Percentiles rank a stretch among this genome's conserved stretches.
phyloP scores from a whole-genome alignment of 2,113 vertebrate species.

The Epinephelus cyanopodus region DNA sequence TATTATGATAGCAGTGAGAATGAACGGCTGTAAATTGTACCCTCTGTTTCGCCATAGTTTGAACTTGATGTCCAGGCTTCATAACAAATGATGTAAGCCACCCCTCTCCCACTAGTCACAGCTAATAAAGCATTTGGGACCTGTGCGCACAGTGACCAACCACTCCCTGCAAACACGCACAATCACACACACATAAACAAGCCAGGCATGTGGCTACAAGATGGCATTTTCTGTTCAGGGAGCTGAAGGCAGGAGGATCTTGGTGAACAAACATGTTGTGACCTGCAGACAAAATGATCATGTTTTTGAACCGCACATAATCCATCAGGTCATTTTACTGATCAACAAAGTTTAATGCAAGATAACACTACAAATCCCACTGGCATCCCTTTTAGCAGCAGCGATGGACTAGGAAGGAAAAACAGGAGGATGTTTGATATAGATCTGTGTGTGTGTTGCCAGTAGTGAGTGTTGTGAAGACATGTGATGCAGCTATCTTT shows the following conservation, averaged over 20 bases:
- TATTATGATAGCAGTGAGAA: conserved; percentile 59
- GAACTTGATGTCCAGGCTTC: conserved; percentile 38
- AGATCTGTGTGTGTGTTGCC: neutral
- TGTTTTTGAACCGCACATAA: neutral
- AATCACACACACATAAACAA: conserved; percentile 22
- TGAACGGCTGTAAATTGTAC: conserved; percentile 46
- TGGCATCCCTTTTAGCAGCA: neutral
- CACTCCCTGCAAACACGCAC: conserved; percentile 34
- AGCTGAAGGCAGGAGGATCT: conserved; percentile 31
- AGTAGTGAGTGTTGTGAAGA: neutral
- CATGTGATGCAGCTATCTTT: conserved; percentile 61
- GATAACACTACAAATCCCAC: neutral
- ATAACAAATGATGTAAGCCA: conserved; percentile 69
- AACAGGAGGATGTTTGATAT: neutral
- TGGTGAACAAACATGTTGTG: conserved; percentile 30
- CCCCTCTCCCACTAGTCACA: conserved; percentile 56
- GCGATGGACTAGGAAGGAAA: neutral
- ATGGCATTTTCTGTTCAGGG: conserved; percentile 41
- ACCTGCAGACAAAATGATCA: conserved; percentile 19
- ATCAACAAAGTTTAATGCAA: neutral
- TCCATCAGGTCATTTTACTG: neutral
- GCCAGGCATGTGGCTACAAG: conserved; percentile 26
- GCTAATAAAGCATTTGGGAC: conserved; percentile 66
- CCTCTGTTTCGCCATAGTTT: conserved; percentile 54
- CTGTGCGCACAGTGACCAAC: conserved; percentile 37